These are phyloP conservation scores for Oligia fasciuncula DNA, from an alignment of 2,888 invertebrate genomes.

Conservation along the genomic window DNA sequence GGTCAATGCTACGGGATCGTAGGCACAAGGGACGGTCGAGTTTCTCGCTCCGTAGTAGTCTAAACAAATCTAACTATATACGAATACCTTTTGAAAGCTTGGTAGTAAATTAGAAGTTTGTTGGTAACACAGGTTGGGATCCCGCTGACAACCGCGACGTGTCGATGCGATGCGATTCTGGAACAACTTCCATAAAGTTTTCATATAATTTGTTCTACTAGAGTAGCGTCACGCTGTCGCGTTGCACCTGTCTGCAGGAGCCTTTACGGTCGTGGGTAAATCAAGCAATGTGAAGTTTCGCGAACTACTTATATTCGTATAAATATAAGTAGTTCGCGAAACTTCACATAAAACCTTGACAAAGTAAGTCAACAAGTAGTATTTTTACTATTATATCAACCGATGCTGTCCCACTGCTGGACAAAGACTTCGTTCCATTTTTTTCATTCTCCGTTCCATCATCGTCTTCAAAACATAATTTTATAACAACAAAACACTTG, in stretches of 20 bases:
- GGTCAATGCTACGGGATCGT: constrained; percentile 38
- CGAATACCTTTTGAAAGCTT: neutral
- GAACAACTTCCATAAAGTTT: neutral
- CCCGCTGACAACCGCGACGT: neutral
- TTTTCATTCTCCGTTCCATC: neutral
- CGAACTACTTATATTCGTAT: too few species aligned
- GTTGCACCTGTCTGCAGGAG: neutral
- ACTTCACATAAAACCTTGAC: neutral
- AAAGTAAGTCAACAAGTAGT: neutral
- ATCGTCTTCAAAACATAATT: neutral
- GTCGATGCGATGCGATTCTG: neutral
- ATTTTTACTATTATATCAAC: neutral
- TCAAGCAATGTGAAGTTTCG: too few species aligned
- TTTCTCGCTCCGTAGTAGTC: neutral
- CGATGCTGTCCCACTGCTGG: neutral
- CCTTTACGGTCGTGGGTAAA: neutral
- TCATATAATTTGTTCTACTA: neutral
- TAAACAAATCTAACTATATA: constrained; percentile 13
- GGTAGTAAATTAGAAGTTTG: neutral
- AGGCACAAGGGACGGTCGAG: neutral
- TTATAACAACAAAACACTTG: neutral
- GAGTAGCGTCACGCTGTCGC: neutral
- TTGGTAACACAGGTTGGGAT: neutral
- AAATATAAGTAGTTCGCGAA: neutral
- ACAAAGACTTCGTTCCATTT: neutral